These are phyloP conservation scores for Melanotus villosus DNA, from an alignment of 2,888 invertebrate genomes.

Conservation along the genomic window DNA sequence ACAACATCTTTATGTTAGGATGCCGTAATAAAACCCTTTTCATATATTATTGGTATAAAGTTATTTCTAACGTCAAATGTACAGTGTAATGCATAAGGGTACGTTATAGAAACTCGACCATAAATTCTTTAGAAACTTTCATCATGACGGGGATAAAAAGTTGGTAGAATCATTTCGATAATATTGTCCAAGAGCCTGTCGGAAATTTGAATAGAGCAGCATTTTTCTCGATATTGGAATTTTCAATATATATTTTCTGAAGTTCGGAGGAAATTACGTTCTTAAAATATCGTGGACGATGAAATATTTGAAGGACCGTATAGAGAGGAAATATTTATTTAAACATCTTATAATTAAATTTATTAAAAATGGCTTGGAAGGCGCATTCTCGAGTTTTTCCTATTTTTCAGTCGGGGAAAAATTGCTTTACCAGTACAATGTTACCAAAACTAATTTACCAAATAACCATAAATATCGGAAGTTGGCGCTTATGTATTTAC, in stretches of 20 bases:
- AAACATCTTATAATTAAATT: slow-evolving; percentile 22
- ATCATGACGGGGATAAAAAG: slow-evolving; percentile 36
- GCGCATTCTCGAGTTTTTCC: not conserved
- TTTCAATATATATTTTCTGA: slow-evolving; percentile 50
- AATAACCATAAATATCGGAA: slow-evolving; percentile 23
- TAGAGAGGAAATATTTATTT: slow-evolving; percentile 26
- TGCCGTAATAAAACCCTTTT: too few species aligned
- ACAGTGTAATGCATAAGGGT: slow-evolving; percentile 5
- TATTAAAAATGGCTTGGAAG: not conserved
- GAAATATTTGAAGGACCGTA: slow-evolving; percentile 29
- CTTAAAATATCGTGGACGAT: slow-evolving; percentile 48
- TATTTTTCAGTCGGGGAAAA: not conserved
- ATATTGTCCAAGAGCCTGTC: slow-evolving; percentile 47
- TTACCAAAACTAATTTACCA: slow-evolving; percentile 13
- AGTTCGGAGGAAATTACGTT: slow-evolving; percentile 49
- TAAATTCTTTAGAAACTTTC: slow-evolving; percentile 41
- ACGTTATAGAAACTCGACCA: slow-evolving; percentile 18
- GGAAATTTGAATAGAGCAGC: slow-evolving; percentile 50
- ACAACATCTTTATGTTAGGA: too few species aligned
- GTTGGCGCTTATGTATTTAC: slow-evolving; percentile 41
- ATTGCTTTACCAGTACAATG: not conserved
- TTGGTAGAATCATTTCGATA: slow-evolving; percentile 44
- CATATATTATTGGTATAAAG: too few species aligned
- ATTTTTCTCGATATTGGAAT: slow-evolving; percentile 52
- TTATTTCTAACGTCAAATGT: slow-evolving; percentile 13